phyloP scores from a whole-genome alignment of 2,888 invertebrate species.

The Eupelmus urozonus region DNA sequence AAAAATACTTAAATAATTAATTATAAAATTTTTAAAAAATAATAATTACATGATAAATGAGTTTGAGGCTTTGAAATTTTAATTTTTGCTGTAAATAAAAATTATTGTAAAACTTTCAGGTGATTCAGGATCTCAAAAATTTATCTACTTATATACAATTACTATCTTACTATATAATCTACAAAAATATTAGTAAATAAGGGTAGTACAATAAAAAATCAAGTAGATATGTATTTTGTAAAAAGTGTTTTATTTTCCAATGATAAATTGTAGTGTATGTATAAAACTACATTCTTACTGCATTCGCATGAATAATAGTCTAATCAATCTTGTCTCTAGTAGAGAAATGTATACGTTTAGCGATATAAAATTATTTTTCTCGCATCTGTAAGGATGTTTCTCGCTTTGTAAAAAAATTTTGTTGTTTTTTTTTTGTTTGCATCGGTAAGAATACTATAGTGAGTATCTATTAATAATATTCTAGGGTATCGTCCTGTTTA shows the following conservation, averaged over 20 bases:
- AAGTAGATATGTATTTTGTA: conserved; percentile 63
- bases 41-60: no score
- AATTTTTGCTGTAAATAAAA: no score
- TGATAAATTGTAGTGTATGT: conserved; percentile 71
- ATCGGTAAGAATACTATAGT: conserved; percentile 67
- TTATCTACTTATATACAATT: no score
- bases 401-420: conserved; percentile 53
- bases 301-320: conserved; percentile 55
- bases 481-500: conserved; percentile 67
- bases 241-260: conserved; percentile 72
- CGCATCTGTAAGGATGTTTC: conserved; percentile 33
- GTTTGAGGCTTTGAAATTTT: no score
- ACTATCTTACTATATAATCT: background rate
- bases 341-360: conserved; percentile 39
- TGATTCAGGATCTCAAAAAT: no score
- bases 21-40: no score
- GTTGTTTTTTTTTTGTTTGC: conserved; percentile 57
- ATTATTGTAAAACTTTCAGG: no score
- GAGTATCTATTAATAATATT: conserved; percentile 62
- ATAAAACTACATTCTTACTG: conserved; percentile 72
- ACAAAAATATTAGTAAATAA: no score
- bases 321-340: conserved; percentile 44
- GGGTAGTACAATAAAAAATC: background rate
- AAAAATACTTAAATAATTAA: no score
- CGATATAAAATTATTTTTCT: conserved; percentile 31